Evolutionary conservation across 2,888 invertebrate species (phyloP), one percentile per base, ranked within the genome.

Genomic region (Dolichopus griseipennis): DNA sequence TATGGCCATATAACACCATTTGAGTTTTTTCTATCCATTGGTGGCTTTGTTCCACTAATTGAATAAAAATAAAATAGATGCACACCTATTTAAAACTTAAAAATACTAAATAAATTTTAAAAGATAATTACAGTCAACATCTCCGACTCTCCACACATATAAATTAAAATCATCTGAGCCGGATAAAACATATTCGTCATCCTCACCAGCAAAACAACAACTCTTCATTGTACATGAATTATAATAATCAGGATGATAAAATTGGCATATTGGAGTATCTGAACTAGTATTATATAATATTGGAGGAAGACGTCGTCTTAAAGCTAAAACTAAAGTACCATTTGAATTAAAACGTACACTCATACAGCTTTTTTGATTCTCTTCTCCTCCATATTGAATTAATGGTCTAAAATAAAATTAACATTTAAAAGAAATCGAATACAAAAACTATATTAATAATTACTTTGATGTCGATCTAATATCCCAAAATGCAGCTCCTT

Each of bases 151-250:
- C 97, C 97, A 97, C 85, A 95, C 89, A 78, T 95, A 97, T 61
- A 97, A 83, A 80, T 94, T 95, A 78, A 96, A 97, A 79, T 97
- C 95, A 81, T 97, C 97, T 0, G 96, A 96, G 0, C 97, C 97
- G 2, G 95, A 95, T 43, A 97, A 80, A 66, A 97, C 87, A 77
- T 89, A 94, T 83, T 95, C 89, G 76, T 97, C 96, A 43, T 88
- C 85, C 63, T 91, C 90, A 0, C 97, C 97, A 20, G 94, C 95
- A 81, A 97, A 97, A 71, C 90, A 91, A 77, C 96, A 95, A 72
- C 95, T 95, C 83, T 97, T 97, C 94, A 97, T 95, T 0, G 97
- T 97, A 78, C 96, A 97, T 0, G 93, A 93, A 80, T 97, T 97
- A 77, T 93, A 94, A 80, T 97, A 97, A 71, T 93, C 92, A 65